phyloP scores from a whole-genome alignment of 2,113 vertebrate species.

The Ardeotis arabs region DNA sequence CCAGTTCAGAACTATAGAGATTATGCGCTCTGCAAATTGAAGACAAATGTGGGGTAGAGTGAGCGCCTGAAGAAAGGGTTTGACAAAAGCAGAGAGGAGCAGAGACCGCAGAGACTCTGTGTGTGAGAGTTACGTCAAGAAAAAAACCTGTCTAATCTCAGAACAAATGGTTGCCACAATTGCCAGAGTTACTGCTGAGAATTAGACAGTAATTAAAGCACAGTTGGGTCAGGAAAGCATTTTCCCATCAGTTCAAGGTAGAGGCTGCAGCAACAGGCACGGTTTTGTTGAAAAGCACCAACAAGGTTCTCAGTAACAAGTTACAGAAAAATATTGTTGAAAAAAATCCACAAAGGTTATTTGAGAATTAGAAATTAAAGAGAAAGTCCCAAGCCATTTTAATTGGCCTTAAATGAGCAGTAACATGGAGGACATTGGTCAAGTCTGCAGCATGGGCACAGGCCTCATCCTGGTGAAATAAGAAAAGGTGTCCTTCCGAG shows the following conservation, averaged over 20 bases:
- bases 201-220: neutral
- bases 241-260: neutral
- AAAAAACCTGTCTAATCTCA: neutral
- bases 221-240: neutral
- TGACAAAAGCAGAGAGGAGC: neutral
- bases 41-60: neutral
- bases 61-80: neutral
- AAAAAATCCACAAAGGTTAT: neutral
- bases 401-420: neutral
- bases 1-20: neutral
- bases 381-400: neutral
- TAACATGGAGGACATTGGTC: fast-evolving
- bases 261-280: neutral
- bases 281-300: neutral
- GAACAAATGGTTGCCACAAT: neutral
- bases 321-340: neutral
- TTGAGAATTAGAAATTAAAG: neutral
- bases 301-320: neutral
- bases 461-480: neutral
- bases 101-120: neutral
- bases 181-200: neutral
- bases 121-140: neutral
- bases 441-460: neutral
- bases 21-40: neutral
- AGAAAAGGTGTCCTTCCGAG: neutral